Conservation (phyloP, 2,888 invertebrate genomes). For the Yponomeuta sedellus region DNA sequence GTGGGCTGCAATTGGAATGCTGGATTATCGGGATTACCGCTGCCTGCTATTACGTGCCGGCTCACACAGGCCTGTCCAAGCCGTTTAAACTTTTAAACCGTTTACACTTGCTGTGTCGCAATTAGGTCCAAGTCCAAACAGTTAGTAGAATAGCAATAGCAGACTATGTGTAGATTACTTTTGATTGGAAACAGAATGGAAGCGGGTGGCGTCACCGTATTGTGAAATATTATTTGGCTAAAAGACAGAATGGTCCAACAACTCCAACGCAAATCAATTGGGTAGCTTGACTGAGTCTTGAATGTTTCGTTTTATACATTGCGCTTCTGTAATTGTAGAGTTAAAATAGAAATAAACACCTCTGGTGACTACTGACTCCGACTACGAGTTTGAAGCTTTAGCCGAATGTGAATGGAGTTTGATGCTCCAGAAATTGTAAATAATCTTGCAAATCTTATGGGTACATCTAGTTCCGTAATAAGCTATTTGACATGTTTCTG, state of each 20-base stretch:
- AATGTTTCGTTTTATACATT: too few relatives aligned
- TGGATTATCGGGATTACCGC: constrained; percentile 18
- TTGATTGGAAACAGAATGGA: neutral
- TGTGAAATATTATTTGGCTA: neutral
- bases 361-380: too few relatives aligned
- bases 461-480: too few relatives aligned
- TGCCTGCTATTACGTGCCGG: neutral
- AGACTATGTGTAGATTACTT: neutral
- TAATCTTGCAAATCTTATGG: too few relatives aligned
- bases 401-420: too few relatives aligned
- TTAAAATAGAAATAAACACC: too few relatives aligned
- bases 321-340: too few relatives aligned
- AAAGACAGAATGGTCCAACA: neutral
- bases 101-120: neutral
- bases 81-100: neutral
- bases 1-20: constrained; percentile 21
- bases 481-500: too few relatives aligned
- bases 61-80: neutral
- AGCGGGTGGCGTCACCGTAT: neutral
- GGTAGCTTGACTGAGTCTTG: neutral
- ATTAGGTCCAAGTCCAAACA: neutral
- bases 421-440: too few relatives aligned
- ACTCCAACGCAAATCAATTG: neutral
- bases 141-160: neutral
- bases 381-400: too few relatives aligned